Conservation (phyloP, 1,140 invertebrate genomes). For the Trypoxylus dichotomus region DNA sequence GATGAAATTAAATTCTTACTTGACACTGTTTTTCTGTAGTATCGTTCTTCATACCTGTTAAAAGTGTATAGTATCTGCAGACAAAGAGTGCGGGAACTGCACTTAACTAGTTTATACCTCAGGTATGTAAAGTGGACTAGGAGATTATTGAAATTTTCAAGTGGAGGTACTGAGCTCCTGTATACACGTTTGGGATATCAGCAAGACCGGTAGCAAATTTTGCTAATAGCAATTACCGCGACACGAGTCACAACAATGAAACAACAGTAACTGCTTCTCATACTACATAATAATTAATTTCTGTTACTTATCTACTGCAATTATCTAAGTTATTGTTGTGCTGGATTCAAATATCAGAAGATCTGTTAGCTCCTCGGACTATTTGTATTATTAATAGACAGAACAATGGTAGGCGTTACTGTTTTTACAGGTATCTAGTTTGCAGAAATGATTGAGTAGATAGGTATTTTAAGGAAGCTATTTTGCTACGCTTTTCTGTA, state of each 20-base stretch:
- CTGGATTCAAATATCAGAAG: background rate
- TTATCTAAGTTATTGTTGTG: constrained; percentile 13
- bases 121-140: background rate
- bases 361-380: background rate
- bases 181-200: background rate
- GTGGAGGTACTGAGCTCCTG: background rate
- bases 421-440: background rate
- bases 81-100: too few relatives aligned
- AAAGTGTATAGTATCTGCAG: too few relatives aligned
- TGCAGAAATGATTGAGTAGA: background rate
- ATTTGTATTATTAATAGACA: background rate
- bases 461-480: background rate
- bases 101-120: too few relatives aligned
- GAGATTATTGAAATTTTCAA: background rate
- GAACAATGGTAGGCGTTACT: constrained; percentile 4
- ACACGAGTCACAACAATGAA: background rate
- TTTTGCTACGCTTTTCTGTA: background rate
- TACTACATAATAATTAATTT: background rate
- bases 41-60: too few relatives aligned
- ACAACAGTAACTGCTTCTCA: background rate
- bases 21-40: too few relatives aligned
- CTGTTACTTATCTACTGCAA: constrained; percentile 12
- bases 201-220: background rate
- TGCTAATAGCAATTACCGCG: background rate
- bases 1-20: too few relatives aligned